Evolutionary conservation across 2,888 invertebrate species (phyloP).

Genomic region (Diaperis boleti): DNA sequence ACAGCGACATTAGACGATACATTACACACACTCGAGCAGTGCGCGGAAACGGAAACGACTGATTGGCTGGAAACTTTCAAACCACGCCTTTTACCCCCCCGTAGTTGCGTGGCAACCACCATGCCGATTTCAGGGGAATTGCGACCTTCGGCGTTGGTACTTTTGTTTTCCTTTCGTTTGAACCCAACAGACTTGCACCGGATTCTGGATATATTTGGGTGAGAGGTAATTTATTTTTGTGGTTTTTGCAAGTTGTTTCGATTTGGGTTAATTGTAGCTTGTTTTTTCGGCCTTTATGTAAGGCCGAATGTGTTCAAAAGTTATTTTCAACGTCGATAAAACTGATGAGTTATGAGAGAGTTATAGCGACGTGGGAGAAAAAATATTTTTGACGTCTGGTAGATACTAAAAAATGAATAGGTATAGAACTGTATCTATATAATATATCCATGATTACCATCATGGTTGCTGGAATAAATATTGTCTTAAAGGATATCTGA

Average conservation of each 20-base stretch:
- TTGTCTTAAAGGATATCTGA: too few relatives aligned
- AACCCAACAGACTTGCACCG: background rate
- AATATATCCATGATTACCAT: too few relatives aligned
- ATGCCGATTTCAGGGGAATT: constrained; percentile 51
- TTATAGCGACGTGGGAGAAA: background rate
- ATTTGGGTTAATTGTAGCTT: constrained; percentile 44
- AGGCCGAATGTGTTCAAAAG: constrained; percentile 36
- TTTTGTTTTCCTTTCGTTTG: constrained; percentile 43
- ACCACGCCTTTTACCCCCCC: constrained; percentile 58
- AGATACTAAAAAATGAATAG: too few relatives aligned
- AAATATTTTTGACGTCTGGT: background rate
- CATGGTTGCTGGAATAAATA: too few relatives aligned
- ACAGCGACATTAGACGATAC: constrained; percentile 67
- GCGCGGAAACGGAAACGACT: constrained; percentile 57
- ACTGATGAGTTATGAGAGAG: constrained; percentile 18
- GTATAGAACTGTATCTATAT: too few relatives aligned
- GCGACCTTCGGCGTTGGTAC: constrained; percentile 49
- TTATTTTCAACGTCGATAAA: constrained; percentile 35
- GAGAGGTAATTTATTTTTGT: constrained; percentile 41
- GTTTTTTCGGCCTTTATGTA: constrained; percentile 36
- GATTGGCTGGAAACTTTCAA: constrained; percentile 59
- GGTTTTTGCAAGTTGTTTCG: constrained; percentile 43
- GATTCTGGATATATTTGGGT: constrained; percentile 34
- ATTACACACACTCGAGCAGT: constrained; percentile 63
- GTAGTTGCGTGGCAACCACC: constrained; percentile 59